Base-by-base conservation (phyloP, 2,888 invertebrate genomes). In the Diploptera punctata region DNA sequence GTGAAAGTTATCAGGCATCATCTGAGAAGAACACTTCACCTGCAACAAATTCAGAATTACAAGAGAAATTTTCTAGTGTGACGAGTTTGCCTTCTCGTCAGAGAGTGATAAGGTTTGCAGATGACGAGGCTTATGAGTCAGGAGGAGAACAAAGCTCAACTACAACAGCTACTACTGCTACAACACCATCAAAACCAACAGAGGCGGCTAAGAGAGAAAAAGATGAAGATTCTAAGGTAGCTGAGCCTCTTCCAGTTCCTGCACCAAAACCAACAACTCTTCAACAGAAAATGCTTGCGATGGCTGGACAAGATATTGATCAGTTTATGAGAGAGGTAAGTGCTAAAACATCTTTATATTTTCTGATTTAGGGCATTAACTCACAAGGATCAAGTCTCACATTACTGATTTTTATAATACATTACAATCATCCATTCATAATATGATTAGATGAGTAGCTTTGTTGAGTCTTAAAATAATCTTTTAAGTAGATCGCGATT, bases 231-330 rank as follows among this genome's bases (percentile, higher is more conserved):
- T 67, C 73, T n/a, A 74, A 77, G 10, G 29, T 29, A 31, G 21
- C 16, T 76, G 70, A 67, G 47, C 1, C 7, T 74, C 74, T 43
- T 73, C 73, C 75, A 9, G 52, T 62, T 3, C 1, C 19, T 74
- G 74, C 67, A 72, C 74, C 76, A 7, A 92, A 92, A 80, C 93
- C 93, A 0, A 93, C 92, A 0, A 90, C 92, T 0, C 81, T 95
- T 38, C 95, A 95, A 80, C 93, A 94, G 78, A 90, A 93, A 77
- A 95, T 95, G 94, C 84, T 95, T 78, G 92, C 91, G n/a, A 87
- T 95, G 79, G 93, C 94, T 13, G 95, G 95, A 0, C 95, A 97
- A 83, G 95, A 95, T 79, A 93, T 96, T 21, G 96, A 96, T 78
- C 93, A 93, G 75, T 95, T 95, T 78, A 95, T 95, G 93, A 92